Base-by-base conservation (phyloP, 2,888 invertebrate genomes). In the Aquatica leii region DNA sequence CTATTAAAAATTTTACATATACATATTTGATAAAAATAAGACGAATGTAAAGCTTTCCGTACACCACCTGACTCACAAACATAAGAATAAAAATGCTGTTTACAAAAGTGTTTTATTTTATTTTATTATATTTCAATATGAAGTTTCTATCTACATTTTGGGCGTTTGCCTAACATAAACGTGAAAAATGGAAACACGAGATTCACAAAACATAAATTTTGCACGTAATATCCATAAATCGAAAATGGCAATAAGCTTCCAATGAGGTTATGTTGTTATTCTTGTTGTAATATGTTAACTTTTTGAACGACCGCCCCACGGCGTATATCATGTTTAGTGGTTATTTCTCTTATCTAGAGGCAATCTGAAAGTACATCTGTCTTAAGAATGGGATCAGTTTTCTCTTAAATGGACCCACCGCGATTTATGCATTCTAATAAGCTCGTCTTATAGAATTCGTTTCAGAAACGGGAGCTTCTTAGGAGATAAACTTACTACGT, bases 321-420 rank as follows among this genome's bases (percentile, higher is more conserved):
- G 37, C 65, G 66, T 79, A 78, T 75, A 79, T 79, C 78, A 79
- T 76, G 76, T 79, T 78, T 77, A 78, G 77, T 77, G 76, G 76
- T 73, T 73, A 72, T 74, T 74, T 71, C 73, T 72, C 75, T 77
- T 77, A 77, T 78, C 77, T 76, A 63, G 43, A 69, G 69, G 75
- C 75, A 77, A 77, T 78, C 74, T 73, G 66, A 65, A 70, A 50
- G 72, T 72, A 74, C 76, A 77, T 78, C 74, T 73, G 73, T 76
- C 77, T 76, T 73, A 72, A 73, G 73, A 74, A 75, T 73, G 75
- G 77, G 77, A 78, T 77, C 75, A 76, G 77, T 74, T 73, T 69
- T 72, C 65, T 73, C 72, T 76, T 70, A 76, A 76, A 77, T 76
- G 76, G 75, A 74, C 76, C 72, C 69, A 59, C 51, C 66, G 71